phyloP scores from a whole-genome alignment of 2,888 invertebrate genomes.

The Atherix ibis region DNA sequence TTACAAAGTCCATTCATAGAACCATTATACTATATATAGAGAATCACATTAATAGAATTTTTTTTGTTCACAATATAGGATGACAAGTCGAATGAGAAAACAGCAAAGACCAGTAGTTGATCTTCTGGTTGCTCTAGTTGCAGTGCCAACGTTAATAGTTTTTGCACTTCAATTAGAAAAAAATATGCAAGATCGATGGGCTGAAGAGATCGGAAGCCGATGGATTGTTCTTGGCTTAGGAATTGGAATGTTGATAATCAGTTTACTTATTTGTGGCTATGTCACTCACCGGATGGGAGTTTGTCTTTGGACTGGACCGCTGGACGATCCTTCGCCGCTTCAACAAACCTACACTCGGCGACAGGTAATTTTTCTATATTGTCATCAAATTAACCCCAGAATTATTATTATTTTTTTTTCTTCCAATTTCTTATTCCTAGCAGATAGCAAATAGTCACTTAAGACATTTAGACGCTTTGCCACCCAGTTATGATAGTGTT shows the following conservation, averaged over 20 bases:
- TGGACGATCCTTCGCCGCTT: slow-evolving; percentile 23
- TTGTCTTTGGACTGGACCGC: slow-evolving; percentile 32
- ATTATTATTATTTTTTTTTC: no score
- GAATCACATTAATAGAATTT: not conserved
- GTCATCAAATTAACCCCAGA: no score
- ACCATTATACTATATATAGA: not conserved
- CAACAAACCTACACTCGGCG: no score
- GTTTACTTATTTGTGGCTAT: slow-evolving; percentile 32
- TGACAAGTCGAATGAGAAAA: slow-evolving; percentile 26
- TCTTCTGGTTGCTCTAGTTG: slow-evolving; percentile 32
- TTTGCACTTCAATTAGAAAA: slow-evolving; percentile 32
- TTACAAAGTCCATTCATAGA: not conserved
- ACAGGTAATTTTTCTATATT: no score
- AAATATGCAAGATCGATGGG: slow-evolving; percentile 29
- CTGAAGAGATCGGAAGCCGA: slow-evolving; percentile 23
- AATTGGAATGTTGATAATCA: slow-evolving; percentile 30
- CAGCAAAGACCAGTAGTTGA: slow-evolving; percentile 28
- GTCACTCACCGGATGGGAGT: slow-evolving; percentile 34
- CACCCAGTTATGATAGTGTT: slow-evolving; percentile 33
- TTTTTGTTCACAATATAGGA: no score
- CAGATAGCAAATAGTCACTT: no score
- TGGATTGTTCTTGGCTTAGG: slow-evolving; percentile 33
- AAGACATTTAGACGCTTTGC: slow-evolving; percentile 28
- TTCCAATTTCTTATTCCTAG: no score
- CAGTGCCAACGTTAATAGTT: slow-evolving; percentile 30